phyloP scores from a whole-genome alignment of 1,140 invertebrate species.

The Nephila pilipes region DNA sequence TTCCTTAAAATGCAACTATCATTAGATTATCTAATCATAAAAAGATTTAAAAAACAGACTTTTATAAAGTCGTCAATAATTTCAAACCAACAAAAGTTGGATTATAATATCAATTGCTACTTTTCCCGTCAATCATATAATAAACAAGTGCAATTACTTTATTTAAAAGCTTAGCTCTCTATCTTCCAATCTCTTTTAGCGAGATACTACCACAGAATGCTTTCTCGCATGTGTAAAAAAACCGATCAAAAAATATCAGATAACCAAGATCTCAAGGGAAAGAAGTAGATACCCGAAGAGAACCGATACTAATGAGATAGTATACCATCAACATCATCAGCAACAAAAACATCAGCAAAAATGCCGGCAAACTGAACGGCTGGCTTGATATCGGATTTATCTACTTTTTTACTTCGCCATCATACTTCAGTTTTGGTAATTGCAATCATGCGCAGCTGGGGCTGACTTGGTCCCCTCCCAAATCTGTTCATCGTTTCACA shows the following conservation, averaged over 20 bases:
- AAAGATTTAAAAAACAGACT: background rate
- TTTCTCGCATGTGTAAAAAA: constrained; percentile 37
- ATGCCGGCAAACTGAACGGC: constrained; percentile 53
- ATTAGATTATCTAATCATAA: background rate
- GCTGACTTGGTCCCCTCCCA: constrained; percentile 65
- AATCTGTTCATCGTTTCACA: constrained; percentile 45
- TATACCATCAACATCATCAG: constrained; percentile 61
- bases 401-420: constrained; percentile 37
- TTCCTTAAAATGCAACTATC: too few relatives aligned
- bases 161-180: constrained; percentile 31
- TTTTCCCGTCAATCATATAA: constrained; percentile 25
- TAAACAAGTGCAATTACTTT: constrained; percentile 35
- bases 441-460: constrained; percentile 67
- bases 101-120: background rate
- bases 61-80: background rate
- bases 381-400: constrained; percentile 55
- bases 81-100: background rate
- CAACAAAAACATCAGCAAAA: constrained; percentile 58
- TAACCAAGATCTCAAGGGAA: constrained; percentile 35
- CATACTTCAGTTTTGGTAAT: constrained; percentile 53
- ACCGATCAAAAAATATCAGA: constrained; percentile 42
- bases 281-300: constrained; percentile 50
- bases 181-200: constrained; percentile 11
- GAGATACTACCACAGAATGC: background rate
- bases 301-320: constrained; percentile 70